A percentile compares a stretch with the other conserved stretches of the same genome.
These are phyloP conservation scores for Oeneis ivallda DNA, from an alignment of 2,888 invertebrate genomes.

Conservation along the genomic window DNA sequence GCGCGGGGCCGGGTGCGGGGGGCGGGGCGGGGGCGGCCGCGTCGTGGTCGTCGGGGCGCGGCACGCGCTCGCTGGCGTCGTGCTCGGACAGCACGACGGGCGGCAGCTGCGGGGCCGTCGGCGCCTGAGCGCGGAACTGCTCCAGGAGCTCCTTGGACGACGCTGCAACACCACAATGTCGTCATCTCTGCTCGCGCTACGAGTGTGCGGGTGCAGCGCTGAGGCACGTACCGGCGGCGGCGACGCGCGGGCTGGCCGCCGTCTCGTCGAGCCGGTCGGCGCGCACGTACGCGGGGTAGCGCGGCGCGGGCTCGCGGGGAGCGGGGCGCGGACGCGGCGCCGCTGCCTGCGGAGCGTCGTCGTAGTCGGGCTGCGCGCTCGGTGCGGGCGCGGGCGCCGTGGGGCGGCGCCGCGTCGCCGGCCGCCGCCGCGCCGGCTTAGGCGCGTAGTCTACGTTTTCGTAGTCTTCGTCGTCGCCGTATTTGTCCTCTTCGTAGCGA, in stretches of 20 bases:
- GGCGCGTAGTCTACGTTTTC: background rate
- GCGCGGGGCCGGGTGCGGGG: slow-evolving; percentile 38
- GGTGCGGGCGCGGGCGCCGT: background rate
- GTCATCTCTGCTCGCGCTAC: no score
- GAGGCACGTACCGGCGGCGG: slow-evolving; percentile 17
- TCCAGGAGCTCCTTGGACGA: slow-evolving; percentile 53
- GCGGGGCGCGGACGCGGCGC: background rate
- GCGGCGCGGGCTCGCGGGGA: background rate
- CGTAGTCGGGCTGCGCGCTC: background rate
- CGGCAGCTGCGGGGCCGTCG: slow-evolving; percentile 53
- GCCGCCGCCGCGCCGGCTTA: background rate
- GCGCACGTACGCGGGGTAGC: slow-evolving; percentile 33
- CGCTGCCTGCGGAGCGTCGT: background rate
- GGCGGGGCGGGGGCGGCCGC: background rate
- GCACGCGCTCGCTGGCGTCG: slow-evolving; percentile 42
- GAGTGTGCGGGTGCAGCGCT: no score
- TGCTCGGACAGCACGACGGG: slow-evolving; percentile 51
- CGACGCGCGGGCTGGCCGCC: slow-evolving; percentile 26
- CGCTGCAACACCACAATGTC: slow-evolving; percentile 42
- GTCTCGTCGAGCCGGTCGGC: slow-evolving; percentile 34
- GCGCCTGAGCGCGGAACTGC: slow-evolving; percentile 54
- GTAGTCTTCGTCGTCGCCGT: background rate
- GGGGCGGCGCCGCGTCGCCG: background rate
- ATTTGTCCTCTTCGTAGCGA: background rate
- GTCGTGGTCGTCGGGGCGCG: slow-evolving; percentile 39